Conservation (phyloP, 2,797 vertebrate species). For the Typhlichthys subterraneus region DNA sequence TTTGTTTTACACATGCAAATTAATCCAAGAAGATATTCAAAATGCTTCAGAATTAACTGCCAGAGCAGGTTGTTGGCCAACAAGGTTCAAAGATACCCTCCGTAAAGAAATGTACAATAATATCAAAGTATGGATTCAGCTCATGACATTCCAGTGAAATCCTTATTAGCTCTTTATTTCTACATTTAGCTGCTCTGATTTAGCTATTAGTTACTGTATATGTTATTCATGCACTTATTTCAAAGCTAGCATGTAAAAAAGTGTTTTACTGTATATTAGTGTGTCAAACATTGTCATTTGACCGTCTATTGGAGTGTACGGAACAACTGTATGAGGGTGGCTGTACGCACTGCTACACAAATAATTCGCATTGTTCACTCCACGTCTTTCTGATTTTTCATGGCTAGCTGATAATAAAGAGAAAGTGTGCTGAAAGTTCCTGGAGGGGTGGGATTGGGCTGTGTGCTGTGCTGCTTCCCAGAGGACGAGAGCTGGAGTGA, state of each 20-base stretch:
- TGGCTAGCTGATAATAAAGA: conserved; percentile 45
- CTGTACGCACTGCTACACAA: conserved; percentile 1
- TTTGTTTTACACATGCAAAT: conserved; percentile 64
- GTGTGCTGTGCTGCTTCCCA: conserved; percentile 68
- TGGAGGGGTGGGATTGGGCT: conserved; percentile 56
- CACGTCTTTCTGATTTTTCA: conserved; percentile 30
- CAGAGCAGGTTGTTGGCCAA: conserved; percentile 55
- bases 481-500: conserved; percentile 71
- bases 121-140: conserved; percentile 72
- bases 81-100: conserved; percentile 14
- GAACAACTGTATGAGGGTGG: not conserved
- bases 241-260: conserved; percentile 19
- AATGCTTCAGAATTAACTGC: conserved; percentile 53
- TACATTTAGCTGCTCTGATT: not conserved
- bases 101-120: conserved; percentile 45
- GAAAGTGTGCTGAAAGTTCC: conserved; percentile 57
- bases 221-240: conserved; percentile 14
- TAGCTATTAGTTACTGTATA: conserved; percentile 25
- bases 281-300: conserved; percentile 30
- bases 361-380: conserved; percentile 1
- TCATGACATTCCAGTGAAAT: too few species aligned
- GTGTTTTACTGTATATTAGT: conserved; percentile 11
- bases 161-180: too few species aligned
- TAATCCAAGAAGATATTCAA: conserved; percentile 49
- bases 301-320: not conserved